Conservation (phyloP, 2,888 invertebrate genomes). For the Pristionchus fissidentatus region DNA sequence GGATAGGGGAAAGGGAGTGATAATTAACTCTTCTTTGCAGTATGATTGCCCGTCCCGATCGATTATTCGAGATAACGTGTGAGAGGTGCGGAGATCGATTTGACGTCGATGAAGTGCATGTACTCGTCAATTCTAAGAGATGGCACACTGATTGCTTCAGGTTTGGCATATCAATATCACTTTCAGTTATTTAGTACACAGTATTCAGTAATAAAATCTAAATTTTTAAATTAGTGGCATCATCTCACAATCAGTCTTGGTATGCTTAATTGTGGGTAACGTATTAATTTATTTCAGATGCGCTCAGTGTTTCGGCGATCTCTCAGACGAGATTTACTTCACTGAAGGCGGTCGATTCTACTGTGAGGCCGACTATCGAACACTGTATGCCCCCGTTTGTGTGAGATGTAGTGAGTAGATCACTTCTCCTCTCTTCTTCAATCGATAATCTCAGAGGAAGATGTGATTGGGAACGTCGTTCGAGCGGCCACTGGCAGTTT, state of each 20-base stretch:
- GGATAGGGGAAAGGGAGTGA: not conserved
- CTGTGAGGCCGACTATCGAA: constrained; percentile 62
- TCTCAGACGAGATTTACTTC: constrained; percentile 20
- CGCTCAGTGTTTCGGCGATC: constrained; percentile 35
- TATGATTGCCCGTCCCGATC: not conserved
- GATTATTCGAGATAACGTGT: constrained; percentile 42
- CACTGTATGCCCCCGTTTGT: constrained; percentile 61
- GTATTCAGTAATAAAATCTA: not conserved
- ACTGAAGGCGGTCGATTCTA: constrained; percentile 50
- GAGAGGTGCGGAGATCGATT: constrained; percentile 52
- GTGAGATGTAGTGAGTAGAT: constrained; percentile 56
- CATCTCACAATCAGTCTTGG: no score
- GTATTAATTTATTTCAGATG: not conserved
- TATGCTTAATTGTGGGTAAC: not conserved
- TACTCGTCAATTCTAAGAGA: constrained; percentile 47
- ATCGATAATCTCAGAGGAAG: constrained; percentile 49
- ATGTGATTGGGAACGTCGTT: constrained; percentile 57
- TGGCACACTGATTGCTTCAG: constrained; percentile 38
- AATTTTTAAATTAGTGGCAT: no score
- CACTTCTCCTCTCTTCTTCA: not conserved
- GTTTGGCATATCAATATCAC: not conserved
- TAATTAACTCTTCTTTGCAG: not conserved
- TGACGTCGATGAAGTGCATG: constrained; percentile 50
- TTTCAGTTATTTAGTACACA: not conserved
- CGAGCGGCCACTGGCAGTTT: constrained; percentile 54